Percentiles rank a stretch among this genome's conserved stretches.
These are phyloP conservation scores for Rhea pennata DNA, from an alignment of 2,113 vertebrate species.

Conservation along the genomic window DNA sequence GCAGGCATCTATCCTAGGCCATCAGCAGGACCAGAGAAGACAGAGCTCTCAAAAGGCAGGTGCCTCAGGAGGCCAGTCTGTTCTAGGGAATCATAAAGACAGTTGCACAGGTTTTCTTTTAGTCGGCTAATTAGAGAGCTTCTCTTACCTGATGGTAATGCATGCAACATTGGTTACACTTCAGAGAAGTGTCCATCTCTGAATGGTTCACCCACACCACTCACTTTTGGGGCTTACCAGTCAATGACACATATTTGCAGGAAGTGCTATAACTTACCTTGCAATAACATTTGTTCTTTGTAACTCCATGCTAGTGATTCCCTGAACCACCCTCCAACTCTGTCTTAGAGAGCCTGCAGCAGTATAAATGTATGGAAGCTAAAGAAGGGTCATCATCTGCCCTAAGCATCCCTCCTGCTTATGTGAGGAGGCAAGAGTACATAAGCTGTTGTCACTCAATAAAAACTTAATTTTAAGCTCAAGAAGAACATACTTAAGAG, in stretches of 20 bases:
- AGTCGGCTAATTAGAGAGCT: neutral
- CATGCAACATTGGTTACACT: neutral
- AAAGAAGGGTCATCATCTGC: neutral
- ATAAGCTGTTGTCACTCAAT: neutral
- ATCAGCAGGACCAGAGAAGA: neutral
- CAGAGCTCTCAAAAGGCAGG: neutral
- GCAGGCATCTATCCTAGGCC: neutral
- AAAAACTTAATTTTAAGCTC: neutral
- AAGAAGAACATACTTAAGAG: neutral
- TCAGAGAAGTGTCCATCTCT: neutral
- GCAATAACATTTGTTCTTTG: neutral
- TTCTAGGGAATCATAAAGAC: neutral
- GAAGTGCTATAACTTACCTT: neutral
- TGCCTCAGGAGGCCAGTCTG: neutral
- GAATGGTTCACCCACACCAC: neutral
- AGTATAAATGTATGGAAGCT: neutral
- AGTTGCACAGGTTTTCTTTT: neutral
- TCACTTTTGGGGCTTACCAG: neutral
- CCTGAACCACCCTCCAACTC: neutral
- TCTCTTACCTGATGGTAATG: neutral
- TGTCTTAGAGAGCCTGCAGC: neutral
- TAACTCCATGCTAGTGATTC: neutral
- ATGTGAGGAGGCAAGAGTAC: neutral
- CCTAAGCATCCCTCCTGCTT: neutral
- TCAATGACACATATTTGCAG: neutral